Percentiles rank a stretch among this genome's conserved stretches.
Evolutionary conservation across 2,888 invertebrate species (phyloP).

Genomic region (Phyto melanocephala): DNA sequence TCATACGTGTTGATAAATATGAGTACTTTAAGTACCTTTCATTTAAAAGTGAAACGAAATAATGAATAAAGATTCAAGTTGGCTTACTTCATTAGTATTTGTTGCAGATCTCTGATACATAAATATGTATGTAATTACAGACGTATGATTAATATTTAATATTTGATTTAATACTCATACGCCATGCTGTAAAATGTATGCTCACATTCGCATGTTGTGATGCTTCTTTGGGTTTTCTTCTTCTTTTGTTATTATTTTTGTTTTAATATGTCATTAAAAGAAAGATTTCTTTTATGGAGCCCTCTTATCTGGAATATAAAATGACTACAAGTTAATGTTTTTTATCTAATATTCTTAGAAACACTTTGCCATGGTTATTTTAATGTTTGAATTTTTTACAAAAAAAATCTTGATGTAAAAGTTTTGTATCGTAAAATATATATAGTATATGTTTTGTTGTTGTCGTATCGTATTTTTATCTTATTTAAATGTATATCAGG

Average conservation of each 20-base stretch:
- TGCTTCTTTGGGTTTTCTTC: not conserved
- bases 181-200: too few species aligned
- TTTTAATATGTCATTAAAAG: not conserved
- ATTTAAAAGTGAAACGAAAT: too few species aligned
- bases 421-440: not conserved
- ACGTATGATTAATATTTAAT: not conserved
- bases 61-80: too few species aligned
- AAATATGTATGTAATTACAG: too few species aligned
- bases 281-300: not conserved
- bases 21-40: too few species aligned
- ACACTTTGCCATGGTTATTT: not conserved
- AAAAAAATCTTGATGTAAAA: not conserved
- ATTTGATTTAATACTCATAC: not conserved
- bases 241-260: not conserved
- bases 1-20: too few species aligned
- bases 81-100: too few species aligned
- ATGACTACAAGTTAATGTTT: not conserved
- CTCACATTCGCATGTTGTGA: too few species aligned
- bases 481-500: not conserved
- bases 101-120: too few species aligned
- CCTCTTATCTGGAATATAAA: not conserved
- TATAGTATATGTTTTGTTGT: not conserved
- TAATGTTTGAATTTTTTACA: not conserved
- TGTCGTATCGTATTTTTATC: not conserved
- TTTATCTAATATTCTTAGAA: not conserved